Base-by-base conservation (phyloP, 2,888 invertebrate species). In the Lymantria monacha region DNA sequence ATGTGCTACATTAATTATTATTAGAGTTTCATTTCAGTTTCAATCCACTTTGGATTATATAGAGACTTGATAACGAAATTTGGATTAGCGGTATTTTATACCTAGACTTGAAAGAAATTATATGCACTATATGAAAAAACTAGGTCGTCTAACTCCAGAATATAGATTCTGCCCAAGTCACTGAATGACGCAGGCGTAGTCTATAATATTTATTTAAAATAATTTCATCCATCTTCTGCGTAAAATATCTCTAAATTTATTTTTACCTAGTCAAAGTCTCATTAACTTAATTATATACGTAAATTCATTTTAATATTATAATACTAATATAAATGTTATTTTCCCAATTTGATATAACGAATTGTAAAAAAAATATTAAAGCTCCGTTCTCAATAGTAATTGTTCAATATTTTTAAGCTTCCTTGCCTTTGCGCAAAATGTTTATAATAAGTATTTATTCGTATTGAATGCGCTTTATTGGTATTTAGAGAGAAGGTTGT, bases 401-500 rank as follows among this genome's bases (percentile, higher is more conserved):
- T 38, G 33, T 9, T 33, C 33, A 10, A 33, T 33, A 3, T 33
- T 33, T 33, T 33, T 33, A 33, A 69, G 57, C 58, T 61, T 65
- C 40, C 56, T 22, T 22, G 22, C 2, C n/a, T n/a, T 61, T 63
- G 61, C 61, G 58, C 69, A 64, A 67, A 53, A 55, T 55, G 52
- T 55, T 33, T 12, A 10, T 42, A 42, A 49, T 53, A 59, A 55
- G 49, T 53, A 57, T 59, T 61, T 61, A 63, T 63, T 62, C 54
- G 55, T 60, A 64, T 69, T 62, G 55, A 62, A 60, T 59, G 66
- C 60, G 59, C 63, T 53, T 61, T 63, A 57, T 49, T 53, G 30
- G 58, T 68, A 56, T 67, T 64, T 66, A 66, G 66, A 58, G 63
- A 54, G 59, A 68, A 66, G 64, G 59, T 70, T 72, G 68, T 74